Percentiles rank a stretch among this genome's conserved stretches.
phyloP scores from a whole-genome alignment of 2,888 invertebrate genomes.

The Eurytoma californica region DNA sequence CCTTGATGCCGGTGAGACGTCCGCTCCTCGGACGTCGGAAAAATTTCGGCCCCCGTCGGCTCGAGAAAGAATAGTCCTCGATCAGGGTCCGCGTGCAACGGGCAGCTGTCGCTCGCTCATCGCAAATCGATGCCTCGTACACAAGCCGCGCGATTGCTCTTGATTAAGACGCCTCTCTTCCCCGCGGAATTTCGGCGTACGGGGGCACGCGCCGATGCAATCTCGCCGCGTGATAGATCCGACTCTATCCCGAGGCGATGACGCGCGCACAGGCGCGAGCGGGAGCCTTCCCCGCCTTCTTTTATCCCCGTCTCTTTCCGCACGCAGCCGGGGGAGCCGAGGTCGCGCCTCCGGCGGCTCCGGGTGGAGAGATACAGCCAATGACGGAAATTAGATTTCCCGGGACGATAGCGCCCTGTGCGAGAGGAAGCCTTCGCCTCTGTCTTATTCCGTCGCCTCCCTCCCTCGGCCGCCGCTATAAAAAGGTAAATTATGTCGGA shows the following conservation, averaged over 20 bases:
- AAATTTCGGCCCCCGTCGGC: constrained; percentile 1
- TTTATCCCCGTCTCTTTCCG: not conserved
- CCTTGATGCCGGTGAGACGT: not conserved
- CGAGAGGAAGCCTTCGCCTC: not conserved
- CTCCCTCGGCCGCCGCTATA: not conserved
- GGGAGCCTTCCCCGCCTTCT: not conserved
- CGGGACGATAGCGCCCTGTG: constrained; percentile 31
- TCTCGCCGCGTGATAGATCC: not conserved
- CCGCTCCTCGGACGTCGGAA: not conserved
- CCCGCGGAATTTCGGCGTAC: too few relatives aligned
- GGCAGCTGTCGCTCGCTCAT: constrained; percentile 39
- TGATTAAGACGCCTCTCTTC: constrained; percentile 20
- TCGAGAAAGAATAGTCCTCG: constrained; percentile 26
- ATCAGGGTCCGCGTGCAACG: constrained; percentile 11
- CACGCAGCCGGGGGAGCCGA: not conserved
- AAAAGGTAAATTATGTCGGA: not conserved
- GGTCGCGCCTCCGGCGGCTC: not conserved
- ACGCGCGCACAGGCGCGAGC: not conserved
- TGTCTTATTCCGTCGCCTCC: not conserved
- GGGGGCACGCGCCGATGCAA: too few relatives aligned
- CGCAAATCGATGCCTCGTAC: constrained; percentile 9
- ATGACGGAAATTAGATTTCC: constrained; percentile 51
- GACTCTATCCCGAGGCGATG: not conserved
- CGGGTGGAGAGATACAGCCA: not conserved
- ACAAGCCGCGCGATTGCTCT: constrained; percentile 16